These are phyloP conservation scores for Elachura formosa DNA, from an alignment of 2,113 vertebrate genomes.

Conservation along the genomic window DNA sequence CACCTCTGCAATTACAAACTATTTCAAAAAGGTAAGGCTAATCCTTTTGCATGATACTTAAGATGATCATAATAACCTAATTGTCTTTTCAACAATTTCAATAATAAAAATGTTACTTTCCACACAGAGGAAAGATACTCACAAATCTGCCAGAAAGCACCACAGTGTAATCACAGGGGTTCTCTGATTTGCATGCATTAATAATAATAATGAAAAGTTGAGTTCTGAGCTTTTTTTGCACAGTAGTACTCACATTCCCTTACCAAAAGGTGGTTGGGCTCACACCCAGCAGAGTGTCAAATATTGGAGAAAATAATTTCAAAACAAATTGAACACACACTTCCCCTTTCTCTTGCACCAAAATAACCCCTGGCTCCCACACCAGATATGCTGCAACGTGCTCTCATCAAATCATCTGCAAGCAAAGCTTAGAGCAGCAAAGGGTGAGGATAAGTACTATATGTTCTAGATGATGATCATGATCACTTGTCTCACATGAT, in stretches of 20 bases:
- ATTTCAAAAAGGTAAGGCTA: not conserved
- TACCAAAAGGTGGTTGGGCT: not conserved
- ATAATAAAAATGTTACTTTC: not conserved
- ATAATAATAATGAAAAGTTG: not conserved
- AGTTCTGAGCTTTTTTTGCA: not conserved
- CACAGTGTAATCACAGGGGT: not conserved
- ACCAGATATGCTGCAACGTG: fast-evolving
- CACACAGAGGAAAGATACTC: not conserved
- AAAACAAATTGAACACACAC: not conserved
- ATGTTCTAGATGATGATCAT: constrained; percentile 20
- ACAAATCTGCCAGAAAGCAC: not conserved
- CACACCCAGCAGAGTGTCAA: not conserved
- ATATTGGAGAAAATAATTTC: not conserved
- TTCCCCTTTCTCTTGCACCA: not conserved
- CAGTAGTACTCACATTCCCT: not conserved
- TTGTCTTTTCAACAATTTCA: not conserved
- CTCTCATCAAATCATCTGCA: not conserved
- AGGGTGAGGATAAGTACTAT: not conserved
- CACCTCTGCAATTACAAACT: not conserved
- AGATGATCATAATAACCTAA: not conserved
- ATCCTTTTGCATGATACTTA: not conserved
- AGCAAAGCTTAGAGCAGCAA: not conserved
- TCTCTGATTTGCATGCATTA: not conserved
- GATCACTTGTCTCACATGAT: not conserved
- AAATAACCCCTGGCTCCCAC: not conserved